Evolutionary conservation across 2,888 invertebrate genomes (phyloP), one percentile per base, ranked within the genome.

Genomic region (Andrena haemorrhoa): DNA sequence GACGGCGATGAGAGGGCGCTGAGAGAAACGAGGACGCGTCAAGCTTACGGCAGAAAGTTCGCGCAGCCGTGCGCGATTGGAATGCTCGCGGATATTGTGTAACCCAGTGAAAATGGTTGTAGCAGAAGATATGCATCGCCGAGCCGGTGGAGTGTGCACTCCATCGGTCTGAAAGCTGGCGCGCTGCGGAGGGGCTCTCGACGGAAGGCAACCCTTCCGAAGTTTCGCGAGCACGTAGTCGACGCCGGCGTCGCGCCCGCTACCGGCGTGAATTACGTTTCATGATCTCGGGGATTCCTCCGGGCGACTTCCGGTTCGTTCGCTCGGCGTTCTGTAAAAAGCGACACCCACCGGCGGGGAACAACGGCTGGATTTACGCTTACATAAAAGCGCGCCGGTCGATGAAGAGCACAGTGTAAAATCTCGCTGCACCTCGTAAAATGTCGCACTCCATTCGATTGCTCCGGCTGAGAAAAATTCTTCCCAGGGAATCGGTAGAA

Each of bases 161-260:
- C 84, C 72, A 79, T 84, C 79, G 84, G 86, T 86, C 84, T 86
- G 79, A 86, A 86, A 86, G 86, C 84, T 51, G 65, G 69, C 41
- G 68, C 41, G 56, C 68, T 64, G 41, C 68, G 51, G 69, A 84
- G 78, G 65, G 79, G 60, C 79, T 68, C 84, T 86, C 66, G 65
- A 78, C 72, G 68, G 65, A 72, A 66, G 73, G 58, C 78, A 70
- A 53, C 72, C 61, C 75, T 66, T 23, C 66, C 84, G n/a, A 84
- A 86, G 74, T 86, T 86, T 79, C 75, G 20, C 63, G 56, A 79
- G 87, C 79, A 81, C 84, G 84, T 84, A 86, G 58, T 10, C 76
- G 65, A 53, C 70, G 66, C 16, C 35, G 12, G 8, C 58, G 41
- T 53, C 23, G 16, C 61, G 29, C 31, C 12, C 23, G 35, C 64